Evolutionary conservation across 2,797 vertebrate species (phyloP), one percentile per base, ranked within the genome.

Genomic region (Alcedo quadribrachys): DNA sequence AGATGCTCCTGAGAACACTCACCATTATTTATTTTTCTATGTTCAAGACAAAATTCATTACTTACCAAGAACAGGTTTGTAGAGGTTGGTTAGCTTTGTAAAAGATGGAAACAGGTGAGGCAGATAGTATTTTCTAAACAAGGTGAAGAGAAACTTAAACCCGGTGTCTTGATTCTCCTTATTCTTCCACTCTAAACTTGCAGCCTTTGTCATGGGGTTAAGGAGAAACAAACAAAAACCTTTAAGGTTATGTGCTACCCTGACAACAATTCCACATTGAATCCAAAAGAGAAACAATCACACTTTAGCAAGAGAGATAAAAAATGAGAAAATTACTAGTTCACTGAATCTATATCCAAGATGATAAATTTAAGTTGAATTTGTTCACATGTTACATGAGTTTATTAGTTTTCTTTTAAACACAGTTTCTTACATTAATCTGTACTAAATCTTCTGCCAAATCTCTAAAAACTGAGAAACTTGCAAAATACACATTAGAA

Each of bases 101-200:
- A 99, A 99, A 61, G 99, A 98, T 40, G 99, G 99, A 96, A 99
- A 99, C 27, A 99, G 97, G 96, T 99, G 99, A 90, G 98, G 99
- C 97, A 99, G 98, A 95, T 99, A 99, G 98, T 99, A 99, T 97
- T 99, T 99, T 97, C 99, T 98, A 97, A 99, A 99, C 73, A 99
- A 98, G 46, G 98, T 98, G 96, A 99, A 99, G 93, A 99, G 99
- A 98, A 99, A 99, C 94, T 98, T 98, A 98, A 99, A 99, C 65
- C 99, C 99, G 19, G 98, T 98, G 97, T 99, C 98, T 96, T 98
- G 98, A 96, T 98, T 99, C 90, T 99, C 99, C 96, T 98, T 99
- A 97, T 98, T 99, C 97, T 97, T 98, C 99, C 99, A 99, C 96
- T 99, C 99, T 95, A 99, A 98, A 93, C 99, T 99, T 93, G 99